phyloP scores from a whole-genome alignment of 2,888 invertebrate genomes.

The Ecliptopera silaceata region DNA sequence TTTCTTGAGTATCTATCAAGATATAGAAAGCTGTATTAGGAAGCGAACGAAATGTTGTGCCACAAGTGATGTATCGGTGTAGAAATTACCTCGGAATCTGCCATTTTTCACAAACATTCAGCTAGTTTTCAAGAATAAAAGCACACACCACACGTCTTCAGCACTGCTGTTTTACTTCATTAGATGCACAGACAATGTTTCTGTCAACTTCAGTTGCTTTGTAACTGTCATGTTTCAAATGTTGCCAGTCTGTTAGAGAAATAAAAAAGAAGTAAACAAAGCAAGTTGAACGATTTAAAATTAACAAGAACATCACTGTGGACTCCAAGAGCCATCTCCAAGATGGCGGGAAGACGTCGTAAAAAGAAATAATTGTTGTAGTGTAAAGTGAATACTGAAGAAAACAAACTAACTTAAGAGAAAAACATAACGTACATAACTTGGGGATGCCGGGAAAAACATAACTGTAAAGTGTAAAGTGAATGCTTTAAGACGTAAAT shows the following conservation, averaged over 20 bases:
- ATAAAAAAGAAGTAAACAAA: too few species aligned
- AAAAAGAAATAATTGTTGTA: too few species aligned
- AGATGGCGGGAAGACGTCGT: too few species aligned
- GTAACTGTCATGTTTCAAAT: slow-evolving; percentile 2
- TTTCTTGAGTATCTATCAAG: slow-evolving; percentile 84
- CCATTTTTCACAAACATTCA: slow-evolving; percentile 83
- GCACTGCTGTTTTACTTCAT: slow-evolving; percentile 18
- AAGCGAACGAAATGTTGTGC: slow-evolving; percentile 17
- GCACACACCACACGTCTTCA: slow-evolving; percentile 26
- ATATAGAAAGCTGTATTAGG: slow-evolving; percentile 33
- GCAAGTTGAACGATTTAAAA: too few species aligned
- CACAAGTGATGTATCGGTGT: slow-evolving; percentile 8
- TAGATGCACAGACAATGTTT: slow-evolving; percentile 6
- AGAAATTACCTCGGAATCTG: slow-evolving; percentile 85
- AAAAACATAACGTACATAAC: too few species aligned
- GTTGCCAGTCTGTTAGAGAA: background rate
- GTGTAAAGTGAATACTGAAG: too few species aligned
- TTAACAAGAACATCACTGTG: too few species aligned
- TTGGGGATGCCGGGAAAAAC: too few species aligned
- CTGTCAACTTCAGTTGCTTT: background rate
- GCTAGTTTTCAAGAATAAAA: slow-evolving; percentile 34
- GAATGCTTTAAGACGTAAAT: too few species aligned
- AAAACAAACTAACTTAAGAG: too few species aligned
- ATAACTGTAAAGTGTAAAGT: too few species aligned
- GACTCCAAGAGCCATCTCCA: too few species aligned